Evolutionary conservation across 2,797 vertebrate genomes (phyloP).

Genomic region (Siniperca obscura): DNA sequence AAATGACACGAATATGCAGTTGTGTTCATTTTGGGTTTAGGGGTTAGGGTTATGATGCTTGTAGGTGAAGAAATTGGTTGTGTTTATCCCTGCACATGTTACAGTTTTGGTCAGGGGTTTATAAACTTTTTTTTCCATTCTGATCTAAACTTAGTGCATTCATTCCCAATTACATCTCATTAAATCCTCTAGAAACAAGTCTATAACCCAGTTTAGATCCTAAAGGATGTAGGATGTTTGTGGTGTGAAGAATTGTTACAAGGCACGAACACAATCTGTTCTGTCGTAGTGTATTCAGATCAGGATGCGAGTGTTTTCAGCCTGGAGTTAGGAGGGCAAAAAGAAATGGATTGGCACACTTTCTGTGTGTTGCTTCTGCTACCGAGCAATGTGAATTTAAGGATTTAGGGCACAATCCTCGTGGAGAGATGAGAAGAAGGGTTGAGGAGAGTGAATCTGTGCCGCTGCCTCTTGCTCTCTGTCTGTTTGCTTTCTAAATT

Average conservation of each 20-base stretch:
- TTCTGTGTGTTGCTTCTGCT: constrained; percentile 20
- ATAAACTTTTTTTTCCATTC: constrained; percentile 19
- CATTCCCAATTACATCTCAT: constrained; percentile 33
- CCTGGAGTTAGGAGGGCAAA: constrained; percentile 41
- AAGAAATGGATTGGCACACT: constrained; percentile 58
- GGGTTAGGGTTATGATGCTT: constrained; percentile 35
- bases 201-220: constrained; percentile 38
- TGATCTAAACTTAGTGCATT: constrained; percentile 35
- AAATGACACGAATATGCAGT: constrained; percentile 36
- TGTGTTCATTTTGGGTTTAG: constrained; percentile 56
- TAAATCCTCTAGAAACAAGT: constrained; percentile 34
- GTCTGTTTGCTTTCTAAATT: constrained; percentile 37
- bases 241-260: constrained; percentile 36
- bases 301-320: constrained; percentile 31
- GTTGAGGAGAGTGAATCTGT: constrained; percentile 31
- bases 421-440: constrained; percentile 30
- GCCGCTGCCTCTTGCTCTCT: constrained; percentile 11
- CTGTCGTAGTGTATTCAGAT: constrained; percentile 29
- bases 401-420: constrained; percentile 48
- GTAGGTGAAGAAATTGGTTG: constrained; percentile 34
- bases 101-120: constrained; percentile 36
- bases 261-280: constrained; percentile 27
- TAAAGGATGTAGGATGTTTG: constrained; percentile 41
- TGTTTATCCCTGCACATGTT: constrained; percentile 32
- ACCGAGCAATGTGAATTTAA: constrained; percentile 35